Conservation (phyloP, 1,140 invertebrate genomes). For the Penaeus vannamei region DNA sequence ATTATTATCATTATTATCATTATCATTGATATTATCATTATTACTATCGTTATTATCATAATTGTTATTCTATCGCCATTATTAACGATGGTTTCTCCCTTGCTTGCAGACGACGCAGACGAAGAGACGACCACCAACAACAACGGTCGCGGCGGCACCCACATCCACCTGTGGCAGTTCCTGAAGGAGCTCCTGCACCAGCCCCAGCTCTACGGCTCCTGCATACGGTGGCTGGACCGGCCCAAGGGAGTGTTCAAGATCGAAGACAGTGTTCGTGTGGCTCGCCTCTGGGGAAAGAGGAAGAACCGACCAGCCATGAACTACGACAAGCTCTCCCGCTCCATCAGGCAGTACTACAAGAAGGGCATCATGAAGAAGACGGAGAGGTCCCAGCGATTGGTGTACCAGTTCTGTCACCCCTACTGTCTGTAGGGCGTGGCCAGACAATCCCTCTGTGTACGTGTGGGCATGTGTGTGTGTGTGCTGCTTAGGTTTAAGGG, state of each 20-base stretch:
- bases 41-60: not conserved
- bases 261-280: conserved; percentile 96
- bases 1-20: not conserved
- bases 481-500: conserved; percentile 60
- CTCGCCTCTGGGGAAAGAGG: conserved; percentile 94
- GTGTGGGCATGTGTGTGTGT: conserved; percentile 50
- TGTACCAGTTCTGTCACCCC: conserved; percentile 98
- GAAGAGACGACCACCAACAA: conserved; percentile 70
- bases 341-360: conserved; percentile 99
- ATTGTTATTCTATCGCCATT: not conserved
- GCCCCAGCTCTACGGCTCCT: conserved; percentile 88
- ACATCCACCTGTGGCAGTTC: conserved; percentile 99
- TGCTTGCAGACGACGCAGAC: conserved; percentile 76
- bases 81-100: conserved; percentile 47
- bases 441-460: conserved; percentile 38
- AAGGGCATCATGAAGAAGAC: conserved; percentile 99
- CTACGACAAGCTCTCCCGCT: conserved; percentile 98
- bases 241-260: conserved; percentile 98
- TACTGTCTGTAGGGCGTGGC: conserved; percentile 81
- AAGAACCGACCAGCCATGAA: conserved; percentile 99
- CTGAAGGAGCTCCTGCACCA: conserved; percentile 94
- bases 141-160: conserved; percentile 78
- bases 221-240: conserved; percentile 97
- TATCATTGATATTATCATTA: not conserved
- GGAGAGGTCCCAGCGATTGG: conserved; percentile 95